phyloP scores from a whole-genome alignment of 2,113 vertebrate genomes.

The Aldabrachelys gigantea region DNA sequence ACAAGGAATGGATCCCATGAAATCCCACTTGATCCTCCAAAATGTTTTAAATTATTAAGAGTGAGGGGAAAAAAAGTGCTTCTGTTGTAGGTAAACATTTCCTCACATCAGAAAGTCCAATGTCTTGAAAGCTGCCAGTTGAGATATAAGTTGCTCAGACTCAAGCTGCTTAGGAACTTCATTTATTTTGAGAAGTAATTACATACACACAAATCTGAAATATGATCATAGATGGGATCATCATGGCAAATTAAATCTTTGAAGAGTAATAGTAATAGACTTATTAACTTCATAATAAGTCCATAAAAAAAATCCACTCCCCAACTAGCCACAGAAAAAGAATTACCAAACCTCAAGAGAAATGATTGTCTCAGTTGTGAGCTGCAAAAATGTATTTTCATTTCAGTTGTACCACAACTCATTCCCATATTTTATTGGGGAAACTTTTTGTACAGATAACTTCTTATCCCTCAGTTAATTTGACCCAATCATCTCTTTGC shows the following conservation, averaged over 20 bases:
- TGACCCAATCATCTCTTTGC: neutral
- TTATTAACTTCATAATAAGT: conserved; percentile 38
- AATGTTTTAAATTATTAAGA: neutral
- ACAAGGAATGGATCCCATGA: neutral
- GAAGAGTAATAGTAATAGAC: conserved; percentile 50
- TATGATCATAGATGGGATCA: conserved; percentile 49
- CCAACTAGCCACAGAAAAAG: conserved; percentile 17
- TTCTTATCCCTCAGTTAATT: neutral
- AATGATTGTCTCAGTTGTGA: neutral
- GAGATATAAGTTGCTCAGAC: conserved; percentile 31
- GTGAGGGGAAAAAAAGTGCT: neutral
- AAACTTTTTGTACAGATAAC: neutral
- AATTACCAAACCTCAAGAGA: neutral
- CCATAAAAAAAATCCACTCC: conserved; percentile 21
- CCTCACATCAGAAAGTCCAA: neutral
- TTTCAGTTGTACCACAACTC: neutral
- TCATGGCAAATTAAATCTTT: conserved; percentile 70
- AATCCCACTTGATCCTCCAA: neutral
- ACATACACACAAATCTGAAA: conserved; percentile 69
- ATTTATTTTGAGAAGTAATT: conserved; percentile 68
- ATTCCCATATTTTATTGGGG: neutral
- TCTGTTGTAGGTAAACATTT: neutral
- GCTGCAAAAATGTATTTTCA: neutral
- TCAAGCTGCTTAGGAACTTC: conserved; percentile 55
- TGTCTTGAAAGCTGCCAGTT: conserved; percentile 1